Evolutionary conservation across 2,888 invertebrate species (phyloP).

Genomic region (Sphaeridia pumilis): DNA sequence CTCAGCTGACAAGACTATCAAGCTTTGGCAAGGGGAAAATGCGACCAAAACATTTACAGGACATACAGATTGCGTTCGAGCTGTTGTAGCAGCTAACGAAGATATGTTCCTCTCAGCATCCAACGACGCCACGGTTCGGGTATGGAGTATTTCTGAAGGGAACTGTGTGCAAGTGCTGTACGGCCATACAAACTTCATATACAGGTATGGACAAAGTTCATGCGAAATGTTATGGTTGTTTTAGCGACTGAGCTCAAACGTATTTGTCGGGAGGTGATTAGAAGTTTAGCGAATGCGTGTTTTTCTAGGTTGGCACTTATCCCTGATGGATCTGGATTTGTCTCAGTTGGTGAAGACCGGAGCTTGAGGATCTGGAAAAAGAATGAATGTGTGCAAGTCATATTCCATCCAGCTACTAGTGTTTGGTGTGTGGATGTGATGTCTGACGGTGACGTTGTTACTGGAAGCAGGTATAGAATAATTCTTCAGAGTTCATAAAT

Average conservation of each 20-base stretch:
- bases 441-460: conserved; percentile 76
- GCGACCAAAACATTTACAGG: conserved; percentile 49
- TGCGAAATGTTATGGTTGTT: not conserved
- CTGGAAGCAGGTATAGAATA: conserved; percentile 52
- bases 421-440: conserved; percentile 77
- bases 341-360: conserved; percentile 79
- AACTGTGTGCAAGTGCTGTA: conserved; percentile 61
- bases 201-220: conserved; percentile 51
- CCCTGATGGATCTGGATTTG: conserved; percentile 50
- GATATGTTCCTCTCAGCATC: conserved; percentile 75
- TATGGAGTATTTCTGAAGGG: conserved; percentile 67
- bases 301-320: conserved; percentile 39
- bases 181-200: conserved; percentile 82
- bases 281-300: not conserved
- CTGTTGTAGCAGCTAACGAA: conserved; percentile 55
- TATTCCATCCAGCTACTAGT: conserved; percentile 70
- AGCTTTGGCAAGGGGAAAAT: conserved; percentile 65
- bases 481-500: no score
- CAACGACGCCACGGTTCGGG: conserved; percentile 77
- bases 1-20: conserved; percentile 83
- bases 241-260: not conserved
- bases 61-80: conserved; percentile 86
- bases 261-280: not conserved
- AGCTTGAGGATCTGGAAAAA: conserved; percentile 68
- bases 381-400: conserved; percentile 45